Conservation (phyloP, 2,113 vertebrate species). For the Psilopogon haemacephalus region DNA sequence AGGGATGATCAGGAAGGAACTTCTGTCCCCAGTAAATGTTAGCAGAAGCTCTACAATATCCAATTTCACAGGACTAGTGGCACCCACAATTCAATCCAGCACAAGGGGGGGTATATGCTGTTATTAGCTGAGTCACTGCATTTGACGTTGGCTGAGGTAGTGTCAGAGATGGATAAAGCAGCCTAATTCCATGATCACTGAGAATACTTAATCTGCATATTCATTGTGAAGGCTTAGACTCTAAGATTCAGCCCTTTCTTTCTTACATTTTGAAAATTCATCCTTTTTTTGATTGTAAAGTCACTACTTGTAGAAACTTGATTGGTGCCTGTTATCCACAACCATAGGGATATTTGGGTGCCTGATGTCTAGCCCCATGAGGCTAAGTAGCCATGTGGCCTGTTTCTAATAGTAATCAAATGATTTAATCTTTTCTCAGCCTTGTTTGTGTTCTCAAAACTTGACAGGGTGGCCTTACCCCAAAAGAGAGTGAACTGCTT, state of each 20-base stretch:
- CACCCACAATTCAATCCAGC: not conserved
- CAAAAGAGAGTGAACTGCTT: not conserved
- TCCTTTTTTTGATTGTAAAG: not conserved
- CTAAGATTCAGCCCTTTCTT: not conserved
- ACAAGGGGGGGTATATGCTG: not conserved
- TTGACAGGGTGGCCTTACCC: not conserved
- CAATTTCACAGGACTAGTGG: not conserved
- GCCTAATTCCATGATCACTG: not conserved
- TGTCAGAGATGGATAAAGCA: not conserved
- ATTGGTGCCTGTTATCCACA: not conserved
- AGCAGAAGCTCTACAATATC: not conserved
- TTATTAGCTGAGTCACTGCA: not conserved
- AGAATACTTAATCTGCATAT: not conserved
- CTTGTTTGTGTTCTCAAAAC: not conserved
- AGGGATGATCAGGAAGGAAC: not conserved
- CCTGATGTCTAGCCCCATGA: not conserved
- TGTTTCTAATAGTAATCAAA: not conserved
- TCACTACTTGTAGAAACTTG: not conserved
- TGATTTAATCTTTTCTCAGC: not conserved
- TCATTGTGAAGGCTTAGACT: not conserved
- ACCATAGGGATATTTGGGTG: not conserved
- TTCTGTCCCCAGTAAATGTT: not conserved
- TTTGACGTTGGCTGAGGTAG: not conserved
- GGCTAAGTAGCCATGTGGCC: not conserved
- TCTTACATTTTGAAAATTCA: not conserved